These are phyloP conservation scores for Luscinia luscinia DNA, from an alignment of 2,797 vertebrate species.

Conservation along the genomic window DNA sequence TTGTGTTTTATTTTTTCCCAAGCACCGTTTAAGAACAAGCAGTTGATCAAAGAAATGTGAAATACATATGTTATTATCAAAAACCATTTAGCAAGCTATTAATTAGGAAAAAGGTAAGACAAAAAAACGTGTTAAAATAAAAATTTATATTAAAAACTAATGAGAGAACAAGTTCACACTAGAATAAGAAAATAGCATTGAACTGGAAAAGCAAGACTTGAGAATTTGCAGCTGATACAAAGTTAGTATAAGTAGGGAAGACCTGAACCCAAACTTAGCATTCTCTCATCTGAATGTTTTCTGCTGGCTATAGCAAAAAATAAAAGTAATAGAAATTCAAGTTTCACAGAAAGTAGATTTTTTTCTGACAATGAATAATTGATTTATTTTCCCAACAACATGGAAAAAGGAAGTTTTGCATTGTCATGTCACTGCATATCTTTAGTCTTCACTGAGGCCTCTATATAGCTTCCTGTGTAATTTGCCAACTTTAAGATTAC, in stretches of 20 bases:
- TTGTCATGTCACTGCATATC: neutral
- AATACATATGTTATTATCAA: neutral
- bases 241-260: neutral
- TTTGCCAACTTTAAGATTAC: neutral
- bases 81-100: neutral
- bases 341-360: neutral
- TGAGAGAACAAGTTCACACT: neutral
- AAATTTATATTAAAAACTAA: neutral
- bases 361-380: neutral
- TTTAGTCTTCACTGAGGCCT: neutral
- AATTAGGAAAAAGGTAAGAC: neutral
- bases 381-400: neutral
- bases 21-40: neutral
- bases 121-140: neutral
- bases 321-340: neutral
- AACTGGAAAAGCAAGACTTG: neutral
- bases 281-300: neutral
- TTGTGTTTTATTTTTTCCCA: neutral
- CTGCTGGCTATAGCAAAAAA: neutral
- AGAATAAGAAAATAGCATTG: neutral
- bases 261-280: neutral
- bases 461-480: neutral
- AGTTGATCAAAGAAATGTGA: neutral
- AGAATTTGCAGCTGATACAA: neutral
- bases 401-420: neutral